Base-by-base conservation (phyloP, 2,113 vertebrate genomes). In the Rhynchomys soricoides region DNA sequence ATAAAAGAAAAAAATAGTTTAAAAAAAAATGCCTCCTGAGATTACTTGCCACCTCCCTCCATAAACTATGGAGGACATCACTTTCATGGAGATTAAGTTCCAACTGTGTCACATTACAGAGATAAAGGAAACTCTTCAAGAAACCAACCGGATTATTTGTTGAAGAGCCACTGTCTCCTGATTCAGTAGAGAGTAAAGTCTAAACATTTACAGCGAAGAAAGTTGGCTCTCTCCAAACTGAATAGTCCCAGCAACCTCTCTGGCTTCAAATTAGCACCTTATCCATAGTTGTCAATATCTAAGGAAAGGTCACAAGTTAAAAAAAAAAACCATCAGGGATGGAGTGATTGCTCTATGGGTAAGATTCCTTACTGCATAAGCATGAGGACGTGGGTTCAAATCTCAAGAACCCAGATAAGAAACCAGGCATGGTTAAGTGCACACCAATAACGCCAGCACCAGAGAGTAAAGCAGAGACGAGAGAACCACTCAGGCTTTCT, bases 241-340 rank as follows among this genome's bases (percentile, higher is more conserved):
- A 70, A 79, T 74, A 75, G 48, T 8, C 86, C 77, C 64, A 70
- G 37, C 48, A 55, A 48, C 40, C 34, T 66, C 81, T 68, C 48
- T 24, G 37, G 37, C 88, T 87, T 8, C 82, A 96, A 90, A 95
- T 87, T 50, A 92, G 90, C 31, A 11, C 59, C 26, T 73, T 55
- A 90, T 45, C 87, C 66, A 43, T n/a, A 66, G 73, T 37, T 93
- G 90, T 29, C 55, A 83, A 57, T 70, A 81, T 83, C 55, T 43
- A 66, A 57, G 79, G 85, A 66, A 95, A 93, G 93, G 26, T 89
- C 48, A 37, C 45, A 74, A 40, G 78, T 82, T n/a, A n/a, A n/a
- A n/a, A n/a, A n/a, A n/a, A 55, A 91, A 94, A 93, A 90, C 45
- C 48, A 86, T 37, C 31, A 26, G 91, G 68, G 50, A 17, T 37